Base-by-base conservation (phyloP, 1,140 invertebrate species). In the Apis mellifera region DNA sequence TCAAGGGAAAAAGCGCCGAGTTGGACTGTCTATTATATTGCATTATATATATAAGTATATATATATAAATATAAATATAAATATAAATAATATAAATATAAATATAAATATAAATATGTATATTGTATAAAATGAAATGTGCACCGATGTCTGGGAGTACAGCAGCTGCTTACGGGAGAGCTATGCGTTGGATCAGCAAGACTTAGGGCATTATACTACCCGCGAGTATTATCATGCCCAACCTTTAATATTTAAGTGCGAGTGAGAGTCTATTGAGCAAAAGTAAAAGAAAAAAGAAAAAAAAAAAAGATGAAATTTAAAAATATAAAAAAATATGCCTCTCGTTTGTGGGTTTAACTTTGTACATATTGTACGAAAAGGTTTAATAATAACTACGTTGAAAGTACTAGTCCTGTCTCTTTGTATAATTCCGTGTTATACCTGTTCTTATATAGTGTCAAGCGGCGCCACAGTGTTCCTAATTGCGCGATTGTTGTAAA, bases 151-250 rank as follows among this genome's bases (percentile, higher is more conserved):
- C 87, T 90, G 92, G 91, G 88, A 93, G 90, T 93, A 89, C 90
- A 92, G 91, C 82, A 89, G 91, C 86, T 88, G 90, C 92, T 93
- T 91, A 90, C 90, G 78, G 87, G 89, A 91, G 90, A 92, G 91
- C 87, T 90, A 92, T 91, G 90, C 89, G 93, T 92, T 93, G 92
- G 93, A 94, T 93, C 93, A 94, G 93, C 92, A 94, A 94, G 93
- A 94, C 93, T 94, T 94, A 93, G 93, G 93, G 93, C 93, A 94
- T 94, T 94, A 94, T 94, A 94, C 85, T 93, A 93, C 91, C 91
- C 91, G 84, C 92, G 93, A 94, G 93, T 94, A 94, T 93, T 94
- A 94, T 94, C 88, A 92, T 94, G 93, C 93, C 93, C 93, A 94
- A 94, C 92, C 90, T 93, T 94, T 93, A 94, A 93, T 93, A 93